Conservation (phyloP, 1,140 invertebrate genomes). For the Bathynomus jamesi region DNA sequence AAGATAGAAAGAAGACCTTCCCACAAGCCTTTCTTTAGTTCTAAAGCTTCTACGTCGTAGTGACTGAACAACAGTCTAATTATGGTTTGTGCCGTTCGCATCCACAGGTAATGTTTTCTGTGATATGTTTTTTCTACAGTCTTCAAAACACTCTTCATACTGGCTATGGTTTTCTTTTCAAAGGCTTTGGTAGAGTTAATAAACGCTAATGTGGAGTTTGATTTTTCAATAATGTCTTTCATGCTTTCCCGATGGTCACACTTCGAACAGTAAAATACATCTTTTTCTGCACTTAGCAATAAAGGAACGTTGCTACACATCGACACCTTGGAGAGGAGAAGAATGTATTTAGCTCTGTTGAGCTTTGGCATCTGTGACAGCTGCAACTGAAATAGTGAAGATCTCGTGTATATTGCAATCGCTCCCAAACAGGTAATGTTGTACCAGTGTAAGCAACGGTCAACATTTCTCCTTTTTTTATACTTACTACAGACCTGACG, state of each 20-base stretch:
- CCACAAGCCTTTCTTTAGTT: conserved; percentile 19
- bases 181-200: too few species aligned
- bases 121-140: conserved; percentile 20
- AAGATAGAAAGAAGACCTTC: conserved; percentile 15
- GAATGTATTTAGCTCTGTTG: conserved; percentile 30
- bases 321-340: conserved; percentile 27
- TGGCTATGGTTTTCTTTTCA: too few species aligned
- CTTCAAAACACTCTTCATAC: too few species aligned
- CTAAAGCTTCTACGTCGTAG: not conserved
- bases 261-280: too few species aligned
- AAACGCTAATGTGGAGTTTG: too few species aligned
- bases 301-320: too few species aligned
- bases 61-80: conserved; percentile 8
- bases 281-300: too few species aligned
- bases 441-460: conserved; percentile 66
- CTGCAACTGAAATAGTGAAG: conserved; percentile 60
- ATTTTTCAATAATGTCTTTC: too few species aligned
- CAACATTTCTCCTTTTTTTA: conserved; percentile 44
- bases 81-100: conserved; percentile 14
- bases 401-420: conserved; percentile 54
- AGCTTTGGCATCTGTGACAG: conserved; percentile 34
- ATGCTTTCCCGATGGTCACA: too few species aligned
- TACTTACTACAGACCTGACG: conserved; percentile 17
- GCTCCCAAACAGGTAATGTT: conserved; percentile 62
- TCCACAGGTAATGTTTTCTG: conserved; percentile 24